These are phyloP conservation scores for Proteles cristata DNA, from an alignment of 2,113 vertebrate species.

Conservation along the genomic window DNA sequence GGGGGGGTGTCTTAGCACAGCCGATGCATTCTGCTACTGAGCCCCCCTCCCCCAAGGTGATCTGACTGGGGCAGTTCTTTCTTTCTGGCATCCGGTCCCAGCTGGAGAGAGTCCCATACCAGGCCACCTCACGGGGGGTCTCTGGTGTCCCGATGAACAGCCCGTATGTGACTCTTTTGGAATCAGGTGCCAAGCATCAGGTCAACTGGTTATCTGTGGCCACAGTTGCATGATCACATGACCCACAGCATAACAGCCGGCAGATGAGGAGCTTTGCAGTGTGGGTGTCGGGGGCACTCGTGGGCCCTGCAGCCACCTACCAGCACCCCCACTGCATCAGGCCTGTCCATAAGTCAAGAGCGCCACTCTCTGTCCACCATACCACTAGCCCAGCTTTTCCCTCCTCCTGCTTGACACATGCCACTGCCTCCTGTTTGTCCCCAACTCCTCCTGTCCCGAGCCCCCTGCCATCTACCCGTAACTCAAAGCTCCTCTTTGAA, in stretches of 20 bases:
- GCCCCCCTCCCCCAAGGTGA: neutral
- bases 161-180: neutral
- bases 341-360: neutral
- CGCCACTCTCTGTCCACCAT: accelerated
- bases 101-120: neutral
- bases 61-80: neutral
- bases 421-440: accelerated
- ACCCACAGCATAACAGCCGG: neutral
- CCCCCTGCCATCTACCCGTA: neutral
- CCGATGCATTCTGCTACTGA: neutral
- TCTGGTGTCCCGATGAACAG: neutral
- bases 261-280: neutral
- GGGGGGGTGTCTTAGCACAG: neutral
- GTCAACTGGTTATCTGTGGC: neutral
- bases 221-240: accelerated
- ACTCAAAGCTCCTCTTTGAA: neutral
- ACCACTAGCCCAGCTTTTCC: neutral
- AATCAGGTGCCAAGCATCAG: neutral
- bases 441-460: no score
- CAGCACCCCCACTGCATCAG: neutral
- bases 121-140: neutral
- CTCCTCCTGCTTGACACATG: neutral
- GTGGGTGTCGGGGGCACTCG: accelerated
- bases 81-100: neutral
- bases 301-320: neutral